Evolutionary conservation across 2,888 invertebrate species (phyloP), one percentile per base, ranked within the genome.

Genomic region (Resseliella maxima): DNA sequence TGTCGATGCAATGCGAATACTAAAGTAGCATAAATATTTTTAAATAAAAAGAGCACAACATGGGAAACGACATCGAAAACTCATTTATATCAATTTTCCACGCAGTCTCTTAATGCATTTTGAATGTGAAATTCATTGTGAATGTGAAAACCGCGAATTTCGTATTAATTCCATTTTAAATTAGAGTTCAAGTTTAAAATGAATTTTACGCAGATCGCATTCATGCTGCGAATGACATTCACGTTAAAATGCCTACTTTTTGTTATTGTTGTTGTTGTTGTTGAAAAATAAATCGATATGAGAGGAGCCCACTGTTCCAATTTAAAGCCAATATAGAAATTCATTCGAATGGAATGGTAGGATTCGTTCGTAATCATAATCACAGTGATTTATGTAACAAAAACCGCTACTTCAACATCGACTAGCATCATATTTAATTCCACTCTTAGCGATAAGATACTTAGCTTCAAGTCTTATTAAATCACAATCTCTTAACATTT

Each of bases 31-130:
- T 18, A 59, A 59, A 59, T 24, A 8, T 59, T 18, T 50, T 18
- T 2, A 50, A 21, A 50, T 5, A 15, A 50, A 50, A 15, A 50
- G 18, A 15, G 18, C 46, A 50, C 2, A 31, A 2, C 72, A 72
- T 35, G n/a, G n/a, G n/a, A n/a, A 35, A 31, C 15, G 31, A 72
- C 46, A 18, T 15, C 31, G 31, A 72, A 72, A 27, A 72, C 1
- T 15, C 72, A 72, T 72, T 72, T 35, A 72, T 35, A 72, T 31
- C 72, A 5, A 72, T 72, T 72, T 72, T 35, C 35, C 31, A 15
- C 3, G 72, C 12, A n/a, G n/a, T n/a, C n/a, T 72, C 35, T 31
- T 72, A 72, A 72, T 72, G 72, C 72, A 72, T 72, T 72, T 72
- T 35, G 2, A 31, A 72, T 72, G 72, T 72, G 50, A 50, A 50